Conservation (phyloP, 2,797 vertebrate species). For the Gallinago stenura region DNA sequence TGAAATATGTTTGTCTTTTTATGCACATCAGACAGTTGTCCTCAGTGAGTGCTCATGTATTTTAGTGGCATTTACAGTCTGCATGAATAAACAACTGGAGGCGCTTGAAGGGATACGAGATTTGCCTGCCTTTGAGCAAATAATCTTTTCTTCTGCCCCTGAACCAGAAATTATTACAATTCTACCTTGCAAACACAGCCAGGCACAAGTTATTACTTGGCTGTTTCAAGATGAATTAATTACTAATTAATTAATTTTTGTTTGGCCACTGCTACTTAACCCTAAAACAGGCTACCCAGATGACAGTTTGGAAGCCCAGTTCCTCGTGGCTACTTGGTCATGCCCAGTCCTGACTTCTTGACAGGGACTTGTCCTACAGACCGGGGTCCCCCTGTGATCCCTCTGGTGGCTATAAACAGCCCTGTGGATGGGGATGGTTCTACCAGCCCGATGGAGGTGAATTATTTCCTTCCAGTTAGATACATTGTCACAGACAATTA, state of each 20-base stretch:
- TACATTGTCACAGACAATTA: constrained; percentile 75
- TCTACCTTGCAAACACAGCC: constrained; percentile 8
- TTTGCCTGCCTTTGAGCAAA: constrained; percentile 21
- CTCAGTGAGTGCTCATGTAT: background rate
- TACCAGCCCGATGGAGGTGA: background rate
- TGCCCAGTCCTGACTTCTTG: background rate
- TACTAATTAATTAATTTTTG: background rate
- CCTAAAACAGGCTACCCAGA: background rate
- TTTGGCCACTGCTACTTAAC: background rate
- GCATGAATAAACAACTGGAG: constrained; percentile 40
- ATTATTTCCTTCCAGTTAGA: constrained; percentile 70
- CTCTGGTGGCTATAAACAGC: background rate
- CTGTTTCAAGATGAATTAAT: background rate
- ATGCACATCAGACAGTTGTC: background rate
- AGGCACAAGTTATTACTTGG: background rate
- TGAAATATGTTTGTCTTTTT: background rate
- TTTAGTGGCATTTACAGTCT: constrained; percentile 38
- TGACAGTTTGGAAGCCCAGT: background rate
- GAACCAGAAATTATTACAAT: constrained; percentile 23
- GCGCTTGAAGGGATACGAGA: background rate
- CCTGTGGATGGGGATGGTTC: background rate
- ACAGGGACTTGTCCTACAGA: background rate
- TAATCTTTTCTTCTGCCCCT: constrained; percentile 9
- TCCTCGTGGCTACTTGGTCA: background rate
- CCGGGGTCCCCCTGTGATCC: fast-evolving